Evolutionary conservation across 2,888 invertebrate genomes (phyloP), one percentile per base, ranked within the genome.

Genomic region (Acheta domesticus): DNA sequence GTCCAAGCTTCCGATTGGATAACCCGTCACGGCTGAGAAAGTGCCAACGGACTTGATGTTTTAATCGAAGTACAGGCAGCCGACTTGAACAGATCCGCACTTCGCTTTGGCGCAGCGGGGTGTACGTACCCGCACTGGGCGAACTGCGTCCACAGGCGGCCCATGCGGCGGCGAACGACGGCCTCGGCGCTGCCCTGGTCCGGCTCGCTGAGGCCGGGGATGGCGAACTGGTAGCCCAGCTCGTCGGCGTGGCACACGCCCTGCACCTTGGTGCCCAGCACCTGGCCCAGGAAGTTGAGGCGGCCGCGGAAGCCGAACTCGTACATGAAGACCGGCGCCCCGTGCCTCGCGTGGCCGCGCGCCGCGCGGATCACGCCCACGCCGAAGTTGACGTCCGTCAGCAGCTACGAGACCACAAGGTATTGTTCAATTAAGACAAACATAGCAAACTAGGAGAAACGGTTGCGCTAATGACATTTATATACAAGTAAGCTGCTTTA

Each of bases 181-280:
- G 62, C 62, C n/a, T 62, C 62, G 4, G 62, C 16, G n/a, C 62
- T 62, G 62, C 62, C 62, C n/a, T 62, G 16, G 62, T 62, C 62
- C 16, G 62, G 62, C 62, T 62, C 62, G 16, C 16, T 14, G 14
- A 62, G n/a, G 16, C 62, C 62, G 4, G 62, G 62, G 62, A 62
- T 62, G n/a, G 16, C 16, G 62, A 62, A 62, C 62, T 62, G 62
- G n/a, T 62, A 62, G 16, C 16, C 14, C 62, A 62, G 62, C n/a
- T 62, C 62, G 62, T 62, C 62, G 62, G 16, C 62, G n/a, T 62
- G 62, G n/a, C 62, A 62, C 62, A n/a, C n/a, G 62, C 62, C 62
- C 62, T 62, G 14, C 62, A 62, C 62, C n/a, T 62, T 62, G 62
- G 16, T 12, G 62, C n/a, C n/a, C 16, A 62, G 62, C 62, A 62